These are phyloP conservation scores for Flexamia atlantica DNA, from an alignment of 2,888 invertebrate genomes.

Conservation along the genomic window DNA sequence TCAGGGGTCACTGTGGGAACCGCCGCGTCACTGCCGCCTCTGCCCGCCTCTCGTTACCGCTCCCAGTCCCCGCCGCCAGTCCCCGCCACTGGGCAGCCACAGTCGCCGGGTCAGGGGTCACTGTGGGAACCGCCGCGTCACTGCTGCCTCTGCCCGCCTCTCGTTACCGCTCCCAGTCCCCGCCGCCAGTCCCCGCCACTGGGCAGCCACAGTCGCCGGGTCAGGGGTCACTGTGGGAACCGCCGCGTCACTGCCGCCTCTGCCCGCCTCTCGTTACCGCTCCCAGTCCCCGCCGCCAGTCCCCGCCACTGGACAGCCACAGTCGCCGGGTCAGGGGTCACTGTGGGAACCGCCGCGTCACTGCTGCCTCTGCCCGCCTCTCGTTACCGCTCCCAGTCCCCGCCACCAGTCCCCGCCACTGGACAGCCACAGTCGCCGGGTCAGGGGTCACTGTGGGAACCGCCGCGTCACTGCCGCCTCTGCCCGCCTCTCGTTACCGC, in stretches of 20 bases:
- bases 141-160: background rate
- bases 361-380: background rate
- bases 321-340: background rate
- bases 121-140: constrained; percentile 13
- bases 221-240: constrained; percentile 20
- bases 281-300: too few species aligned
- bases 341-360: constrained; percentile 13
- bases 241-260: background rate
- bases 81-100: constrained; percentile 11
- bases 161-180: too few species aligned
- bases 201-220: background rate
- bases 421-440: background rate
- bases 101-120: background rate
- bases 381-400: too few species aligned
- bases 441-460: constrained; percentile 20
- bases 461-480: background rate
- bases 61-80: too few species aligned
- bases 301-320: constrained; percentile 5
- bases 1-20: constrained; percentile 20
- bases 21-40: background rate
- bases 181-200: too few species aligned
- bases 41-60: background rate
- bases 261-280: background rate
- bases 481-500: background rate
- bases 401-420: too few species aligned